A percentile compares a stretch with the other conserved stretches of the same genome.
Evolutionary conservation across 2,797 vertebrate species (phyloP).

Genomic region (Passerculus sandwichensis): DNA sequence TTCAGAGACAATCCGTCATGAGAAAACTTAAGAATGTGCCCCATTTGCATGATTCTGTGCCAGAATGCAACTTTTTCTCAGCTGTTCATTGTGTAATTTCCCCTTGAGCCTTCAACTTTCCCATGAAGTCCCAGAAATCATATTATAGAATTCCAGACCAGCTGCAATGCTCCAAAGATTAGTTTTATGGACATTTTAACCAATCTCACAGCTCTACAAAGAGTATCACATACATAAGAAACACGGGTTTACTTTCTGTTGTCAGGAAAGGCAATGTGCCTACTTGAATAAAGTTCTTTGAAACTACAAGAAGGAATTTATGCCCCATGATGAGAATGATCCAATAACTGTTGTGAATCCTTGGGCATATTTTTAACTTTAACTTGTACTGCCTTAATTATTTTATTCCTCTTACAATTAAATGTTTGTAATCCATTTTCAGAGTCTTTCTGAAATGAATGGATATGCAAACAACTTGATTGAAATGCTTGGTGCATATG

Average conservation of each 20-base stretch:
- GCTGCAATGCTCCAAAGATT: conserved; percentile 66
- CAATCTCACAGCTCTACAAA: conserved; percentile 56
- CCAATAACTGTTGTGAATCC: conserved; percentile 69
- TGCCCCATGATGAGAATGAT: conserved; percentile 67
- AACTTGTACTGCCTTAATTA: conserved; percentile 66
- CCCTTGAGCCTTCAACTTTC: conserved; percentile 81
- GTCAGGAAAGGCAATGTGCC: conserved; percentile 55
- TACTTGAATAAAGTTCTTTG: conserved; percentile 69
- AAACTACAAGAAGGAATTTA: conserved; percentile 64
- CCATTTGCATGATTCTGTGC: conserved; percentile 86
- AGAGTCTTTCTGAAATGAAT: conserved; percentile 66
- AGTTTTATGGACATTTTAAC: conserved; percentile 64
- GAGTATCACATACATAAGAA: conserved; percentile 50
- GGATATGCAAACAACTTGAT: conserved; percentile 68
- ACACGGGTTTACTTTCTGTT: conserved; percentile 62
- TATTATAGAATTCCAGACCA: conserved; percentile 73
- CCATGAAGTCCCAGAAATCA: conserved; percentile 83
- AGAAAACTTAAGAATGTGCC: conserved; percentile 87
- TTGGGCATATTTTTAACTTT: conserved; percentile 71
- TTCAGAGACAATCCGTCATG: conserved; percentile 85
- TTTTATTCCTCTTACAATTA: conserved; percentile 67
- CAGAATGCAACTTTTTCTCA: conserved; percentile 84
- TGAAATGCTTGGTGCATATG: conserved; percentile 69
- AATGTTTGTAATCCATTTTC: conserved; percentile 69
- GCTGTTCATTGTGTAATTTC: conserved; percentile 81